Base-by-base conservation (phyloP, 1,140 invertebrate genomes). In the Tetramorium parvispinum region DNA sequence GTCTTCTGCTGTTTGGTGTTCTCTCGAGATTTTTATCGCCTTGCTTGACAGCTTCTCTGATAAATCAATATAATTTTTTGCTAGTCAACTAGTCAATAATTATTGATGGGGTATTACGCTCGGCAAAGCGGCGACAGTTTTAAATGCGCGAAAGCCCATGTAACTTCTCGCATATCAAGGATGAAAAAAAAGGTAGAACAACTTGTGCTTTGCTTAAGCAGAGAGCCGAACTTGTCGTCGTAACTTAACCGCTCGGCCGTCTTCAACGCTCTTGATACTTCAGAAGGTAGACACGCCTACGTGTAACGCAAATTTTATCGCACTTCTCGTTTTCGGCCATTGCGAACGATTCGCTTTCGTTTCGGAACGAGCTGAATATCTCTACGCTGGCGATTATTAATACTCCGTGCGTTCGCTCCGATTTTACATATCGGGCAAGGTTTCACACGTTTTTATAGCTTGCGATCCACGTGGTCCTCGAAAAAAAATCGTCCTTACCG, bases 241-340 rank as follows among this genome's bases (percentile, higher is more conserved):
- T 92, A 92, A 92, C 91, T 92, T 89, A 92, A 90, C 51, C 65
- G 68, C 49, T 59, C 66, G 49, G 68, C 51, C 49, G 70, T 83
- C 55, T 79, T 89, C 76, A 63, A 24, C 88, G 76, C 82, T 70
- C 71, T 32, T 51, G n/a, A 79, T 83, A 89, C 75, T 59, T 82
- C 86, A 59, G 87, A 91, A 91, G 85, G 88, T 70, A 87, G 81
- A 66, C 70, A 91, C 90, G 87, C 89, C 90, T 86, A 92, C 90
- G 86, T 85, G 87, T 78, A 88, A 92, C 88, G 91, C 87, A 87
- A 66, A 46, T 89, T 91, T 92, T 91, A 91, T 92, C 90, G 73
- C 91, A 86, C 89, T 91, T 88, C 87, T 89, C 77, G 79, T 85
- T 88, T 91, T 78, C 24, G 24, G 13, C n/a, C 21, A 13, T 61